Percentiles rank a stretch among this genome's conserved stretches.
Evolutionary conservation across 2,888 invertebrate genomes (phyloP).

Genomic region (Acanthoscelides obtectus): DNA sequence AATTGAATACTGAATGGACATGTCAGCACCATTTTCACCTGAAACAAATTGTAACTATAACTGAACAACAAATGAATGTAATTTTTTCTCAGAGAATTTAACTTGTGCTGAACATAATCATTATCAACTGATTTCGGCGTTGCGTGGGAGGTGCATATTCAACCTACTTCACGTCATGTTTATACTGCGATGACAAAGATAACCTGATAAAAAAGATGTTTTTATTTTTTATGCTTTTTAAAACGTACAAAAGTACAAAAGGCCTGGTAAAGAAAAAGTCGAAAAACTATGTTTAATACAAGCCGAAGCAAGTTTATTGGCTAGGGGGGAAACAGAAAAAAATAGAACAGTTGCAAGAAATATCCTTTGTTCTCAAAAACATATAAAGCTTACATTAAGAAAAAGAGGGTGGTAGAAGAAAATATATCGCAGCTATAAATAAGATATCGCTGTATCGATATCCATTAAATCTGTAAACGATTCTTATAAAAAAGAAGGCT

Average conservation of each 20-base stretch:
- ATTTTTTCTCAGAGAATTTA: no score
- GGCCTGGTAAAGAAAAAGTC: not conserved
- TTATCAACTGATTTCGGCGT: no score
- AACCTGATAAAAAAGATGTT: no score
- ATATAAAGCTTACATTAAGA: not conserved
- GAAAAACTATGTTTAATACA: not conserved
- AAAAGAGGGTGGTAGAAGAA: not conserved
- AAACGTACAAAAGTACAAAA: not conserved
- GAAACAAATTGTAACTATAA: no score
- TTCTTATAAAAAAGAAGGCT: constrained; percentile 17
- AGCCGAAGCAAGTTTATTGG: not conserved
- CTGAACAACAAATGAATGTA: no score
- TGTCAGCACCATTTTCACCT: no score
- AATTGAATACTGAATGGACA: no score
- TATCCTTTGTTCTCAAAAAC: not conserved
- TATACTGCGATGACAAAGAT: no score
- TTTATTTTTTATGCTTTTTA: no score
- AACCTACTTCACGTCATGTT: no score
- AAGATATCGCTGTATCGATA: constrained; percentile 14
- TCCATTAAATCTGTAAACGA: constrained; percentile 21
- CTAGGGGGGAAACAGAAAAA: not conserved
- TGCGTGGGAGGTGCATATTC: no score
- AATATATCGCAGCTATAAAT: not conserved
- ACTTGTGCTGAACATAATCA: no score
- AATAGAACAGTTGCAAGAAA: not conserved